Evolutionary conservation across 2,797 vertebrate genomes (phyloP), one percentile per base, ranked within the genome.

Genomic region (Poeciliopsis gracilis): DNA sequence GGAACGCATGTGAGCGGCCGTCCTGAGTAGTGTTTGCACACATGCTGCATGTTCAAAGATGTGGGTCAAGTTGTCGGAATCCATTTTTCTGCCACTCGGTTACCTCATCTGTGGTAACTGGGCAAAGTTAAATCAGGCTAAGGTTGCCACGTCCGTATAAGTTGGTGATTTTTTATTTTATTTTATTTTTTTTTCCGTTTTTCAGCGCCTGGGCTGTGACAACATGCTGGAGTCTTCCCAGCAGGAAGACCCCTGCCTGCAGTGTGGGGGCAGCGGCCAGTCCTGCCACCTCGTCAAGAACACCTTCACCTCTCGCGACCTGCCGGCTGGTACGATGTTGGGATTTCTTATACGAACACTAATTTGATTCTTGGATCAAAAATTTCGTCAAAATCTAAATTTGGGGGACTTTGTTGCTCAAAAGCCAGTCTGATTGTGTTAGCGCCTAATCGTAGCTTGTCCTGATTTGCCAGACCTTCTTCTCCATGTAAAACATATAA

Each of bases 161-260:
- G 25, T 28, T 0, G 30, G 1, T 30, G 1, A 30, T 30, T 30
- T 30, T 30, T 30, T 30, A 30, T 30, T 30, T 30, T 30, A 30
- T 30, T 30, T 30, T 30, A 30, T 30, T 30, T 9, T 61, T 53
- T 7, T 46, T 4, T 55, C 74, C 74, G 76, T 77, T 45, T 73
- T 36, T 45, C 88, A 99, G 98, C 93, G 91, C 0, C 94, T 99
- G 13, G 97, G 98, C 89, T 99, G 98, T 91, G 98, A 99, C 94
- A 96, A 97, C 84, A 87, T 95, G 80, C 87, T 99, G 87, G 96
- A 98, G 79, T 99, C 98, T 1, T 51, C 86, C 16, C 96, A 97
- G 93, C 93, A 96, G 89, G 98, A 99, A 77, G 98, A 99, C 92
- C 96, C 96, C 72, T 99, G 98, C 83, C 94, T 99, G 85, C 96